phyloP scores from a whole-genome alignment of 2,113 vertebrate species.

The Pachycephala philippinensis region DNA sequence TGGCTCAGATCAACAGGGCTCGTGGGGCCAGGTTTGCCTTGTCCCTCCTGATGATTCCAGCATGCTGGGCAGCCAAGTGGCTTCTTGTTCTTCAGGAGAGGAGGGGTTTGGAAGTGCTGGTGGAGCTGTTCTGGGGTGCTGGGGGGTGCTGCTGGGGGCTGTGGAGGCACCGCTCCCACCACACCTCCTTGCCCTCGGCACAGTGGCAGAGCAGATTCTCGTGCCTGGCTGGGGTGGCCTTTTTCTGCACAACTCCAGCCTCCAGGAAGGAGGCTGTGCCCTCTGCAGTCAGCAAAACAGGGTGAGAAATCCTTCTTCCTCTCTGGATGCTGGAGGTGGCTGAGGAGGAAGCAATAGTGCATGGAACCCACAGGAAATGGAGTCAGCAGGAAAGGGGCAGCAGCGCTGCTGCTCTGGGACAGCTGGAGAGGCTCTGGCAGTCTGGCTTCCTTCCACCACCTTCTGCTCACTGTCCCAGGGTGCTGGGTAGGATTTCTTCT shows the following conservation, averaged over 20 bases:
- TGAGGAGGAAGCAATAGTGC: not conserved
- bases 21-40: not conserved
- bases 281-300: not conserved
- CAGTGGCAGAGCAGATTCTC: not conserved
- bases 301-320: constrained; percentile 17
- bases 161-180: not conserved
- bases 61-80: not conserved
- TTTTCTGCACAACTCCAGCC: not conserved
- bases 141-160: not conserved
- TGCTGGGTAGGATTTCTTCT: not conserved
- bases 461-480: not conserved
- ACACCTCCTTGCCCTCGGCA: rapidly evolving
- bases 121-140: not conserved
- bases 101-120: not conserved
- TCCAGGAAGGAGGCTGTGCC: not conserved
- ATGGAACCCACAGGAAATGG: not conserved
- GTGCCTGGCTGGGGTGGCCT: not conserved
- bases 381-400: constrained; percentile 42
- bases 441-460: not conserved
- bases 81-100: not conserved
- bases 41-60: not conserved
- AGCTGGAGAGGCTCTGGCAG: not conserved
- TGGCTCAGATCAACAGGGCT: not conserved
- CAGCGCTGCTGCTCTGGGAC: not conserved
- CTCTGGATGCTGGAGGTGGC: not conserved